Conservation (phyloP, 2,888 invertebrate genomes). For the Belgica antarctica region DNA sequence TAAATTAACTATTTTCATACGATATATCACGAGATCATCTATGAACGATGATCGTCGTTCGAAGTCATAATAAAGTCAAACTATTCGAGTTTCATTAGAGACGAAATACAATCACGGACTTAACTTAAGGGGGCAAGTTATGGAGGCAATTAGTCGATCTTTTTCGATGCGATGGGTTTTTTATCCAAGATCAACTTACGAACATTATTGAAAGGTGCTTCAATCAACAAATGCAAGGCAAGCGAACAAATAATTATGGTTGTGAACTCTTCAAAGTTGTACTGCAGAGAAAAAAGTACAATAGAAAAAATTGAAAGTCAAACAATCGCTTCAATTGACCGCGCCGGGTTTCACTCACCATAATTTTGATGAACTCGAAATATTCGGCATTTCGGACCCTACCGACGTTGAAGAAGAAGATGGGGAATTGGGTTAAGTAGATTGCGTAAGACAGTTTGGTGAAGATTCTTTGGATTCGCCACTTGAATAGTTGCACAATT, state of each 20-base stretch:
- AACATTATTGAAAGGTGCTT: conserved; percentile 42
- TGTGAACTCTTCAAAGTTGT: conserved; percentile 31
- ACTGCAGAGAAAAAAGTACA: conserved; percentile 23
- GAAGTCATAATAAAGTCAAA: no score
- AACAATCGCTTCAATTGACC: no score
- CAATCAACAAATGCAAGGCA: conserved; percentile 31
- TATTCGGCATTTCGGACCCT: conserved; percentile 60
- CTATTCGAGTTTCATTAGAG: neutral
- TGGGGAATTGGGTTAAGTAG: conserved; percentile 69
- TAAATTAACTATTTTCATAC: conserved; percentile 10
- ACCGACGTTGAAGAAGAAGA: conserved; percentile 69
- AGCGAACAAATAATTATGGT: conserved; percentile 28
- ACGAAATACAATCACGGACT: conserved; percentile 3
- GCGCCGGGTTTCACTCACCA: conserved; percentile 57
- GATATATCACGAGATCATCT: neutral
- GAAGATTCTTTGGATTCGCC: conserved; percentile 42
- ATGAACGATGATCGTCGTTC: neutral
- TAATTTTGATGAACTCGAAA: conserved; percentile 60
- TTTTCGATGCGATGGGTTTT: conserved; percentile 19
- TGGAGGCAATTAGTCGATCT: conserved; percentile 30
- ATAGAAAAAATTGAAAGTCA: neutral
- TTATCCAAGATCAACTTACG: conserved; percentile 33
- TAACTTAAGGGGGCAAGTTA: conserved; percentile 13
- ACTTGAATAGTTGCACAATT: conserved; percentile 37
- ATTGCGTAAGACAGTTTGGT: conserved; percentile 68